Evolutionary conservation across 2,888 invertebrate genomes (phyloP), one percentile per base, ranked within the genome.

Genomic region (Mesopsocus fuscifrons): DNA sequence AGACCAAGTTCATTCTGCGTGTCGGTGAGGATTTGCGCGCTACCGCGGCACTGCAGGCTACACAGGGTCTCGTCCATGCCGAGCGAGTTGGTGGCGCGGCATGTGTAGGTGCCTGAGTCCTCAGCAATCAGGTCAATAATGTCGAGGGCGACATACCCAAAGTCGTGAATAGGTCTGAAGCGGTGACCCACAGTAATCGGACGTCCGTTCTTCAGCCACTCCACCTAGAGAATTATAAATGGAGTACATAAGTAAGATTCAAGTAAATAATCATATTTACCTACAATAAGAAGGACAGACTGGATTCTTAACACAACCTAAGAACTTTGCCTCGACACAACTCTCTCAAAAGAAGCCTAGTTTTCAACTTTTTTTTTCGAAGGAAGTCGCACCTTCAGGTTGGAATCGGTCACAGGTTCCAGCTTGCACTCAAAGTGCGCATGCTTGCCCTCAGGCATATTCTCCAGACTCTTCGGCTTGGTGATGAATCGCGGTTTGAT

Each of bases 371-470:
- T n/a, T n/a, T n/a, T n/a, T n/a, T n/a, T n/a, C n/a, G n/a, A n/a
- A n/a, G n/a, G n/a, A n/a, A n/a, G n/a, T n/a, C n/a, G 11, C 11
- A 26, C 89, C 61, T 85, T 88, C 52, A 98, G 70, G 55, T 92
- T 92, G 0, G 95, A 76, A 65, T 98, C 98, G 4, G 91, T 92
- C 6, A 95, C 87, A 26, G 97, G 97, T 60, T 92, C 89, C 26
- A 98, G 71, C 59, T 94, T 89, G 59, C 92, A 92, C 65, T 98
- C 97, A 61, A 98, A 94, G 60, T 97, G 95, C 38, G 94, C 92
- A 56, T 88, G 87, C 51, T 84, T 77, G 34, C 89, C 81, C 67
- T 95, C 92, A 42, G 74, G 69, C 52, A 89, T 77, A 53, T 82
- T 82, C 50, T 78, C 81, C 49, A 85, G 69, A 49, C 77, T 85